Evolutionary conservation across 2,888 invertebrate genomes (phyloP).

Genomic region (Trilocha varians): DNA sequence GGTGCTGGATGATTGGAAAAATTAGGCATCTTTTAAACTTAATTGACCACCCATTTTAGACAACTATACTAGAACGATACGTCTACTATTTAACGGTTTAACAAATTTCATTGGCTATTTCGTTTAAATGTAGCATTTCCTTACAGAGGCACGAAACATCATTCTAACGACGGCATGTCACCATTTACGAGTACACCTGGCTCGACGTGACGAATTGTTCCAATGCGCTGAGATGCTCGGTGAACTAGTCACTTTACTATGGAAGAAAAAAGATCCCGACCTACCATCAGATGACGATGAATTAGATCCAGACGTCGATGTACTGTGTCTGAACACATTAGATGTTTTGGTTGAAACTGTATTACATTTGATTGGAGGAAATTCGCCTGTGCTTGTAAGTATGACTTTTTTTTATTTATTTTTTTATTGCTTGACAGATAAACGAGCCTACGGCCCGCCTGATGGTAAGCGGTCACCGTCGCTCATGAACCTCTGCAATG

Average conservation of each 20-base stretch:
- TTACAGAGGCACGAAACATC: conserved; percentile 85
- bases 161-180: conserved; percentile 88
- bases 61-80: too few species aligned
- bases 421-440: too few species aligned
- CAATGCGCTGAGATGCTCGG: conserved; percentile 90
- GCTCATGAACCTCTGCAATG: too few species aligned
- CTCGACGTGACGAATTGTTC: conserved; percentile 85
- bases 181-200: conserved; percentile 87
- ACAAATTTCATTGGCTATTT: too few species aligned
- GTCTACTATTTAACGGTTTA: too few species aligned
- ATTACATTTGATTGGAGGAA: conserved; percentile 84
- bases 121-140: conserved; percentile 27
- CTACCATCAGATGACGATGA: conserved; percentile 53
- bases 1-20: conserved; percentile 90
- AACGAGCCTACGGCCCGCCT: too few species aligned
- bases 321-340: conserved; percentile 83
- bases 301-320: conserved; percentile 83
- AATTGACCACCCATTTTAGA: too few species aligned
- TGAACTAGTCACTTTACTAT: conserved; percentile 79
- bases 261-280: conserved; percentile 69
- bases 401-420: neutral
- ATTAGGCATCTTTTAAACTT: too few species aligned
- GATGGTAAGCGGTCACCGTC: too few species aligned
- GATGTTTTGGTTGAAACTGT: conserved; percentile 91
- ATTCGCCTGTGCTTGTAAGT: conserved; percentile 77